A percentile compares a stretch with the other conserved stretches of the same genome.
Conservation (phyloP, 2,113 vertebrate species). For the Podarcis muralis region DNA sequence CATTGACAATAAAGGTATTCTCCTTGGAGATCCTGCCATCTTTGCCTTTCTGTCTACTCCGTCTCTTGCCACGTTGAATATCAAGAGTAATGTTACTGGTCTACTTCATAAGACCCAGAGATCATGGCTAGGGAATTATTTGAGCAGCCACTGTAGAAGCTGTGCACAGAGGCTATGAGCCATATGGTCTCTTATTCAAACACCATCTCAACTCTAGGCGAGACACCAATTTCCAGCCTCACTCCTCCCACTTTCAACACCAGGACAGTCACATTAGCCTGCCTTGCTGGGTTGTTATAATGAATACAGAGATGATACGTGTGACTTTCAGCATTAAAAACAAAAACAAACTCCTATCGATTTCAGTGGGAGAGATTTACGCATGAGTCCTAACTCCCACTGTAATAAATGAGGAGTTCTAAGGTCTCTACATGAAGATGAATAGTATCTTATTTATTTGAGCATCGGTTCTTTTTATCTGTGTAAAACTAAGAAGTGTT, state of each 20-base stretch:
- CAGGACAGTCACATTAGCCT: not conserved
- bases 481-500: not conserved
- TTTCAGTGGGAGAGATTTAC: not conserved
- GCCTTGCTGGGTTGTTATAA: not conserved
- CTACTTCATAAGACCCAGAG: not conserved
- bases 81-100: not conserved
- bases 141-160: not conserved
- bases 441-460: not conserved
- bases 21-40: not conserved
- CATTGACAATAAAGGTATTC: no score
- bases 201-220: not conserved
- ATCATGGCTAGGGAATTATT: not conserved
- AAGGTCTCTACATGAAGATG: no score
- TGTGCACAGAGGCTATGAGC: not conserved
- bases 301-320: not conserved
- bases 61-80: not conserved
- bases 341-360: not conserved
- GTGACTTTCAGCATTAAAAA: not conserved
- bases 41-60: not conserved
- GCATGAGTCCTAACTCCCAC: not conserved
- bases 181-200: not conserved
- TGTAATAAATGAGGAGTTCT: not conserved
- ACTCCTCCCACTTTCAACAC: not conserved
- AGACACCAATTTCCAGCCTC: not conserved
- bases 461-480: not conserved